Evolutionary conservation across 2,797 vertebrate genomes (phyloP).

Genomic region (Phalanger gymnotis): DNA sequence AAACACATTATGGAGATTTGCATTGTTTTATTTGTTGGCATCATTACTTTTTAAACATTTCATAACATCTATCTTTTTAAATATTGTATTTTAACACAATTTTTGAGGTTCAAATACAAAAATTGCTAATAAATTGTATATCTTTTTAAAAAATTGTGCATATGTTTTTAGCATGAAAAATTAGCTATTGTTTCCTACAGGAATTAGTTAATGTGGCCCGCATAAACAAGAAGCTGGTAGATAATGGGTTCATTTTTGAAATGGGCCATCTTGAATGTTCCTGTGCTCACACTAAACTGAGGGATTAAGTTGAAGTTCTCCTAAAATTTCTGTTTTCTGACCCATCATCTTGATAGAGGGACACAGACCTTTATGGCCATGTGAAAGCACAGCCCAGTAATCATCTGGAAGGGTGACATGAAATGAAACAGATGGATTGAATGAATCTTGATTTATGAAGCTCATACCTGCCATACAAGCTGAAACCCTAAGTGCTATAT

Average conservation of each 20-base stretch:
- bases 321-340: constrained; percentile 9
- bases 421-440: constrained; percentile 51
- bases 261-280: neutral
- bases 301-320: neutral
- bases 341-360: neutral
- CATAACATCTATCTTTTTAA: constrained; percentile 1
- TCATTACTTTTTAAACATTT: neutral
- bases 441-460: constrained; percentile 73
- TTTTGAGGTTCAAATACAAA: neutral
- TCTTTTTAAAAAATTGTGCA: neutral
- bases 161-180: neutral
- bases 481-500: constrained; percentile 57
- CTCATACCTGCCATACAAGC: constrained; percentile 68
- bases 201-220: neutral
- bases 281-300: neutral
- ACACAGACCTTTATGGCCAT: constrained; percentile 21
- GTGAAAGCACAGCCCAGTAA: constrained; percentile 15
- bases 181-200: neutral
- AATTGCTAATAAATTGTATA: neutral
- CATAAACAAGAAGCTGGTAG: neutral
- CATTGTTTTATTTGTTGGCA: neutral
- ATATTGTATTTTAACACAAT: neutral
- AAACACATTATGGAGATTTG: neutral
- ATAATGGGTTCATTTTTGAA: neutral
- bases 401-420: constrained; percentile 23